phyloP scores from a whole-genome alignment of 2,797 vertebrate species.

The Agapornis canus region DNA sequence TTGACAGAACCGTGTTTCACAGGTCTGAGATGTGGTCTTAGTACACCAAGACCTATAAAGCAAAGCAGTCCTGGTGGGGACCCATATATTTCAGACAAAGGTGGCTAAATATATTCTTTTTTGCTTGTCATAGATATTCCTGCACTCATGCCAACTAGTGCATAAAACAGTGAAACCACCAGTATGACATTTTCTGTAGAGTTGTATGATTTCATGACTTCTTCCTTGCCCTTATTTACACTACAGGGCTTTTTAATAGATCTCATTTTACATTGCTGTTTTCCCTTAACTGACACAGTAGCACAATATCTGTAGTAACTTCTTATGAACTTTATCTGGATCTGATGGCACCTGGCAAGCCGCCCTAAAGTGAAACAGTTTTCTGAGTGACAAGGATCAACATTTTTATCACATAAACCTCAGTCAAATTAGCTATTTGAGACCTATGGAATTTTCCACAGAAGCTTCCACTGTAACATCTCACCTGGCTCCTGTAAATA shows the following conservation, averaged over 20 bases:
- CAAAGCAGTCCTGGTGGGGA: neutral
- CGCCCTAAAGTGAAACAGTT: neutral
- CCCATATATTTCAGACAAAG: neutral
- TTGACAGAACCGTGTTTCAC: neutral
- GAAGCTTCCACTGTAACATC: neutral
- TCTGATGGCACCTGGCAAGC: neutral
- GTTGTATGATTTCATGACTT: neutral
- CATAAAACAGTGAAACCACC: conserved; percentile 8
- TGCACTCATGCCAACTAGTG: neutral
- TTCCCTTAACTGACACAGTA: neutral
- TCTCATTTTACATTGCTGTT: neutral
- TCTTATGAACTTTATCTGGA: neutral
- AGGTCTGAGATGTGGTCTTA: neutral
- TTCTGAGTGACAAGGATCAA: neutral
- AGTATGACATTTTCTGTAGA: conserved; percentile 35
- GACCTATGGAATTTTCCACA: neutral
- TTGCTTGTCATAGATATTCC: neutral
- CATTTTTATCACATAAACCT: neutral
- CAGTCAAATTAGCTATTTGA: neutral
- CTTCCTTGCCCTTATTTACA: neutral
- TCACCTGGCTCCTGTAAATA: neutral
- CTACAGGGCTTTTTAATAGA: neutral
- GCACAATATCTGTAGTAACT: neutral
- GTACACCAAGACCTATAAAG: neutral
- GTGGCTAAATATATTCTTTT: conserved; percentile 28